These are phyloP conservation scores for Eilema depressum DNA, from an alignment of 2,888 invertebrate species.

Conservation along the genomic window DNA sequence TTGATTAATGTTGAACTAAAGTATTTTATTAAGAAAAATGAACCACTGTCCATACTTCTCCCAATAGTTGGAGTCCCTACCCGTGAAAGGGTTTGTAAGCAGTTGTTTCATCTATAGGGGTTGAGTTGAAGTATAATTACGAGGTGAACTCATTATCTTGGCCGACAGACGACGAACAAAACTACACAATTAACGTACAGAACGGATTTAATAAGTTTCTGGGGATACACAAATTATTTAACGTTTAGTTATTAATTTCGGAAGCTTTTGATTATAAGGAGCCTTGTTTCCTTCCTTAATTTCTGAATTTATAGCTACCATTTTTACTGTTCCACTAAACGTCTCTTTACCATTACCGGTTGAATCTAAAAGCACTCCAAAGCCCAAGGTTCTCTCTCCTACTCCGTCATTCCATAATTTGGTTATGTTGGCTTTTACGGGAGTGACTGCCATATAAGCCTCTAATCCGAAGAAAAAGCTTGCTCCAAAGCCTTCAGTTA, in stretches of 20 bases:
- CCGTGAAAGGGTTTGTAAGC: conserved; percentile 41
- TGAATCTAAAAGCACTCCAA: too few species aligned
- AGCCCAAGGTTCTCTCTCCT: too few species aligned
- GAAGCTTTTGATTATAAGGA: background rate
- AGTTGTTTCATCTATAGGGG: conserved; percentile 49
- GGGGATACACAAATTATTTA: conserved; percentile 22
- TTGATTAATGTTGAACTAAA: too few species aligned
- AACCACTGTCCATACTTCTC: background rate
- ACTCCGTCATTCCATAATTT: too few species aligned
- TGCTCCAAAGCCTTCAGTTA: too few species aligned
- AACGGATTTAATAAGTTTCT: conserved; percentile 43
- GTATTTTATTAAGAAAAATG: background rate
- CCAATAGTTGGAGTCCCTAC: background rate
- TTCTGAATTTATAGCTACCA: background rate
- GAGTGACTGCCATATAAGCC: too few species aligned
- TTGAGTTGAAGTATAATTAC: conserved; percentile 44
- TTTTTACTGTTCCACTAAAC: background rate
- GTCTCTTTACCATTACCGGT: too few species aligned
- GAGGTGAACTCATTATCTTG: conserved; percentile 44
- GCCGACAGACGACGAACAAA: conserved; percentile 36
- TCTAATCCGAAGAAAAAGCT: too few species aligned
- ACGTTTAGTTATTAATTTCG: conserved; percentile 8
- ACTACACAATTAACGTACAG: conserved; percentile 40
- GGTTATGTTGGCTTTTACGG: too few species aligned
- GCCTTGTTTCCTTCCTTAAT: background rate